Base-by-base conservation (phyloP, 2,113 vertebrate species). In the Anas platyrhynchos region DNA sequence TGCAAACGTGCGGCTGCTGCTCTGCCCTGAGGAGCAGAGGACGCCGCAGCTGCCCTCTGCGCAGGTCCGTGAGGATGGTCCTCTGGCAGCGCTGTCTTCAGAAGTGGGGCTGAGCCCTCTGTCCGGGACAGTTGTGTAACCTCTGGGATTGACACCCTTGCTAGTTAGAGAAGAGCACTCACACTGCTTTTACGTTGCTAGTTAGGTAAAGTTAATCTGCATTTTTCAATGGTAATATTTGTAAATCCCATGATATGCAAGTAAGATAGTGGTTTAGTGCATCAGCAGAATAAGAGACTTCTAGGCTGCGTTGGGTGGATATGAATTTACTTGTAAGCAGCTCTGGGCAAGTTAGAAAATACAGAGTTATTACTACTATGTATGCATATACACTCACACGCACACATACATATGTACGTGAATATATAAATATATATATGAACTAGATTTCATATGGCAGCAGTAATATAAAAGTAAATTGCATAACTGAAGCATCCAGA, bases 161-260 rank as follows among this genome's bases (percentile, higher is more conserved):
- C 27, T 50, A 80, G 22, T 55, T 46, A 63, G 4, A 88, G 32
- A 68, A 62, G 36, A 83, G 41, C 8, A 4, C 74, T 65, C 0
- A 2, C 22, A 32, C 34, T 38, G 15, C 31, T 55, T 26, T 29
- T 41, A 36, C 0, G 0, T 29, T 54, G 56, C 20, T 50, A 23
- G 16, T 34, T 18, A 14, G 36, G 32, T 67, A 88, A 86, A 46
- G 29, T 14, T 46, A 54, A 46, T 56, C 29, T 84, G 54, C 44
- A 52, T 80, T 86, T 95, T 91, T 76, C 27, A 87, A 75, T 17
- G 58, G 29, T 13, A 71, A 43, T 83, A 78, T 87, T 13, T 52
- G 80, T 67, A 59, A 84, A 76, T 22, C 8, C 26, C 58, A 48
- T 11, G 7, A 76, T 52, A 55, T 3, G 32, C n/a, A 71, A 55